Conservation (phyloP, 64 coral and sea anemone species). For the Montipora sp. region DNA sequence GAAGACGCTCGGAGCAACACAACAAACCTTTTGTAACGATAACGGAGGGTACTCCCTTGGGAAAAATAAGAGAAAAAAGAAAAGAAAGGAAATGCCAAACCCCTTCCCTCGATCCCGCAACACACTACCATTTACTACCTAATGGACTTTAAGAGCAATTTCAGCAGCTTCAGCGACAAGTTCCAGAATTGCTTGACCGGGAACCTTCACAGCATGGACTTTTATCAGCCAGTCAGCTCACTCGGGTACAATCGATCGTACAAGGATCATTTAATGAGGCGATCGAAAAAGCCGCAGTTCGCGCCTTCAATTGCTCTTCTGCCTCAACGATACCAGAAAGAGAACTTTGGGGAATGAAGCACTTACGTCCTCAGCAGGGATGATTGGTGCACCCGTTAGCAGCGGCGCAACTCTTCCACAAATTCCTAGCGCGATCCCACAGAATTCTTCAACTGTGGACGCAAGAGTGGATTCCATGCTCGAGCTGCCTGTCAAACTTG, state of each 20-base stretch:
- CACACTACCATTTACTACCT: too few relatives aligned
- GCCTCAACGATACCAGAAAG: too few relatives aligned
- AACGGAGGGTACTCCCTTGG: too few relatives aligned
- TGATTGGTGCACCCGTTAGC: neutral
- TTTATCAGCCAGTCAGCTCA: neutral
- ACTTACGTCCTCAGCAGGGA: neutral
- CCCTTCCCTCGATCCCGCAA: too few relatives aligned
- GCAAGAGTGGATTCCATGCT: neutral
- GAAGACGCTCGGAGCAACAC: too few relatives aligned
- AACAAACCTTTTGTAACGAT: too few relatives aligned
- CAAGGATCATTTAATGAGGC: neutral
- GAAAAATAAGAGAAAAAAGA: too few relatives aligned
- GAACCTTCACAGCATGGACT: neutral
- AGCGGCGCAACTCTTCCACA: neutral
- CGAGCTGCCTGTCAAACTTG: neutral
- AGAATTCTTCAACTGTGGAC: neutral
- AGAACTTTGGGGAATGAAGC: too few relatives aligned
- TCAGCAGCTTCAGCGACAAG: neutral
- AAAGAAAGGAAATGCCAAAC: too few relatives aligned
- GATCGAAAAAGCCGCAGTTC: neutral
- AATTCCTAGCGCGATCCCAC: neutral
- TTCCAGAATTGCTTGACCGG: neutral
- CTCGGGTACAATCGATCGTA: neutral
- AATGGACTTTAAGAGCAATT: neutral
- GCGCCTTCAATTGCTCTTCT: neutral